A percentile compares a stretch with the other conserved stretches of the same genome.
These are phyloP conservation scores for Thecocarcelia acutangulata DNA, from an alignment of 2,888 invertebrate species.

Conservation along the genomic window DNA sequence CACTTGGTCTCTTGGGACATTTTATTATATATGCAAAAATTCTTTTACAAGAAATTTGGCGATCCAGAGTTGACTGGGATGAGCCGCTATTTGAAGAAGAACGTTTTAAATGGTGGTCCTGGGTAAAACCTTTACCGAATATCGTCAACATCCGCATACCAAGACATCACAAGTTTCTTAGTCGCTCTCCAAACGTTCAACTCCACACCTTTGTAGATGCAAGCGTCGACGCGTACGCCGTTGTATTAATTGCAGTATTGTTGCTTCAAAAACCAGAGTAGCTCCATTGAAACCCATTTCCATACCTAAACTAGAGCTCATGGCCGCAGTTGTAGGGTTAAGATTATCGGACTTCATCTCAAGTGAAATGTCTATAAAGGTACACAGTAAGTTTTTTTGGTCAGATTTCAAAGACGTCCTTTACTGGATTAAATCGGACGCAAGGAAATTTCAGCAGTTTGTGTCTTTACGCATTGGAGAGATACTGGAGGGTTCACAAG, in stretches of 20 bases:
- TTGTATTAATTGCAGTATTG: too few relatives aligned
- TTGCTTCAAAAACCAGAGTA: conserved; percentile 60
- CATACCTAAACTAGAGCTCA: conserved; percentile 54
- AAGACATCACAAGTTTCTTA: too few relatives aligned
- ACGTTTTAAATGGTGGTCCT: conserved; percentile 11
- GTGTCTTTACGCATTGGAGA: conserved; percentile 44
- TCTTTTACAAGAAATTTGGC: conserved; percentile 47
- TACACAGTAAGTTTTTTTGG: conserved; percentile 51
- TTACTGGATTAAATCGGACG: conserved; percentile 51
- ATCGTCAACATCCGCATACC: too few relatives aligned
- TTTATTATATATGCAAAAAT: conserved; percentile 8
- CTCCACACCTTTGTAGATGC: background rate
- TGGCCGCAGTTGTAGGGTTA: conserved; percentile 42
- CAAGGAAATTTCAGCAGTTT: conserved; percentile 52
- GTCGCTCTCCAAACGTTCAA: background rate
- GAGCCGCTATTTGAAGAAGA: background rate
- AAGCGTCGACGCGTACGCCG: too few relatives aligned
- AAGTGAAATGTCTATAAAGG: conserved; percentile 28
- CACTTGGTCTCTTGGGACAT: conserved; percentile 8
- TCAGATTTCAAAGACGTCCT: conserved; percentile 35
- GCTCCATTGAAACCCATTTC: conserved; percentile 53
- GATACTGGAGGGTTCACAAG: conserved; percentile 43
- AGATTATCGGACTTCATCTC: conserved; percentile 8
- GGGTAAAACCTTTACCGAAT: too few relatives aligned
- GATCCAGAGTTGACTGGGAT: conserved; percentile 5